Base-by-base conservation (phyloP, 2,113 vertebrate species). In the Lampris megalopsis region DNA sequence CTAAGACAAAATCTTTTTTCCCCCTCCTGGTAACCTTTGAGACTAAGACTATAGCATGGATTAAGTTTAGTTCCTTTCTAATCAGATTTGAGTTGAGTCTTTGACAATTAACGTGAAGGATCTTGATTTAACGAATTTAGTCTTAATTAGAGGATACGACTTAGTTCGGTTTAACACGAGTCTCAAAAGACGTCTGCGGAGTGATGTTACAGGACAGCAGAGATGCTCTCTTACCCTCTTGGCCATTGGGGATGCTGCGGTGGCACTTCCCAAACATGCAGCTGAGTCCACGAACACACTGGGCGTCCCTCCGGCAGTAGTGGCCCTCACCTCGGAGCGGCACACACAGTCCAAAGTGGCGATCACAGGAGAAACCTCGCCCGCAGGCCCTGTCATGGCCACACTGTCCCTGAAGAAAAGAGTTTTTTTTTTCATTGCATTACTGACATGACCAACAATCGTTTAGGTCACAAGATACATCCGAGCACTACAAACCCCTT, bases 191-290 rank as follows among this genome's bases (percentile, higher is more conserved):
- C 24, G 24, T 24, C 24, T 24, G 24, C 24, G 24, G 24, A 24
- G 24, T 24, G 24, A 24, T 24, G 24, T 24, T 24, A 24, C 24
- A 24, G 24, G 24, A 24, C 24, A 24, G 24, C 24, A 45, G 43
- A 24, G 40, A 1, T 3, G 2, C 24, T 63, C 40, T 13, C 83
- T 83, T 91, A 96, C 96, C 96, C 79, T 96, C 95, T 40, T 95
- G 94, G 37, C 96, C 95, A 0, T 86, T 53, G 1, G 94, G 89
- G 53, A 86, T 84, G 57, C 93, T 95, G 81, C 89, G 91, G 42
- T 96, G 95, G 84, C 96, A 97, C 68, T 94, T 95, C 1, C 96
- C 96, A 41, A 96, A 97, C 91, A 96, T 96, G 89, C 96, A 97
- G 89, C 90, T 91, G 41, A 97, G 94, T 1, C 95, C 94, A 1